Base-by-base conservation (phyloP, 2,888 invertebrate species). In the Petrolisthes cinctipes region DNA sequence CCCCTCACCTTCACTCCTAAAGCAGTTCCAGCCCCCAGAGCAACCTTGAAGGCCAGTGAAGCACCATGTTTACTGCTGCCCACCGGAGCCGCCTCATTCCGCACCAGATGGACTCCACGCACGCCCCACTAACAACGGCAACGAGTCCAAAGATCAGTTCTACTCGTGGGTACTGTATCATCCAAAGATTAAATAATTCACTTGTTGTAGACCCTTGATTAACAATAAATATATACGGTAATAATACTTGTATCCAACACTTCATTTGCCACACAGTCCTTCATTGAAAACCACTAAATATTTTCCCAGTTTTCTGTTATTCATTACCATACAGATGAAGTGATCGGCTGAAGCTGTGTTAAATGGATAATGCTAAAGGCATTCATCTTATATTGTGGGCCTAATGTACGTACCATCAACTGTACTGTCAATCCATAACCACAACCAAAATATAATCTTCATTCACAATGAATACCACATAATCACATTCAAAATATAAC, bases 1-100 rank as follows among this genome's bases (percentile, higher is more conserved):
- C 9, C 14, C n/a, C 82, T 61, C 57, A 86, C 86, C 86, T 86
- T 86, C 20, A 75, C 76, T 0, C 82, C 82, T 6, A 86, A 17
- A 11, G 66, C 37, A 9, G 76, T 53, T 51, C 82, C 75, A 54
- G 71, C 76, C n/a, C 86, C 76, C 7, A 86, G 14, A 37, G 54
- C 82, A 17, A 86, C 4, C 76, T 82, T 86, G 51, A 76, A 9
- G n/a, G 76, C 37, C 9, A 82, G 20, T 57, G 85, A 54, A n/a
- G 17, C 61, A 57, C 57, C 17, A 14, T 82, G 82, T 9, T 5
- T n/a, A 17, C 4, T 68, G 23, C 37, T 76, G 71, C 71, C 71
- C 6, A 6, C n/a, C 6, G 17, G 14, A 57, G 9, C 20, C 56
- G 54, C 20, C 54, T 61, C 37, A 54, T 14, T 57, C 14, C 54